These are phyloP conservation scores for Globia sparganii DNA, from an alignment of 2,888 invertebrate genomes.

Conservation along the genomic window DNA sequence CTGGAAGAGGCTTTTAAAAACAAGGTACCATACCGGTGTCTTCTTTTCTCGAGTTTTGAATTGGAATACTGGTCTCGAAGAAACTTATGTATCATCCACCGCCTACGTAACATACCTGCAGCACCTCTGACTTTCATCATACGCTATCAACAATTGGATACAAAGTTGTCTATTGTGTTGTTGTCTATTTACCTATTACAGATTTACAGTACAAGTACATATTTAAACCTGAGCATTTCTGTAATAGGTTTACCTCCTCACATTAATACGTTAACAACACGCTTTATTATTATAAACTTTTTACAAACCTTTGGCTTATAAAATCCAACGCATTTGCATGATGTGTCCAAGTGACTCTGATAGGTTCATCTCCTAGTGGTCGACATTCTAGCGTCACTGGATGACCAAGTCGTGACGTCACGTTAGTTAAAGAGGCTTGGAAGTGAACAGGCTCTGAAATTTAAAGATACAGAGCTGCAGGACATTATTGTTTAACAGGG, in stretches of 20 bases:
- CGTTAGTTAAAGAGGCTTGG: constrained; percentile 92
- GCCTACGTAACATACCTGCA: neutral
- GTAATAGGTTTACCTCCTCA: neutral
- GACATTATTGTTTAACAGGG: neutral
- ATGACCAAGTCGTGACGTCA: constrained; percentile 94
- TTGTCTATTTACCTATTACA: too few relatives aligned
- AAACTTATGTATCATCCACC: neutral
- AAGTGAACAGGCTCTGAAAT: constrained; percentile 94
- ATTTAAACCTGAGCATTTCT: neutral
- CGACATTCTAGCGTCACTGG: constrained; percentile 93
- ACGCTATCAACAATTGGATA: neutral
- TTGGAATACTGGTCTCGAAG: neutral
- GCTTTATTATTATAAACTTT: constrained; percentile 86
- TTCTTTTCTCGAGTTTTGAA: neutral
- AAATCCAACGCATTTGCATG: constrained; percentile 92
- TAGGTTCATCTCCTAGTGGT: constrained; percentile 95
- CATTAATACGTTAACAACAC: neutral
- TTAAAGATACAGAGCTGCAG: neutral
- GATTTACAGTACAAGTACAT: neutral
- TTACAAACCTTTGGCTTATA: constrained; percentile 80
- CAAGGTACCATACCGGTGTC: neutral
- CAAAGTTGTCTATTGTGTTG: neutral
- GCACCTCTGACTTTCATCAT: neutral
- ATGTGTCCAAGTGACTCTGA: constrained; percentile 94
- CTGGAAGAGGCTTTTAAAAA: neutral